Evolutionary conservation across 2,888 invertebrate genomes (phyloP).

Genomic region (Heliconius charithonia): DNA sequence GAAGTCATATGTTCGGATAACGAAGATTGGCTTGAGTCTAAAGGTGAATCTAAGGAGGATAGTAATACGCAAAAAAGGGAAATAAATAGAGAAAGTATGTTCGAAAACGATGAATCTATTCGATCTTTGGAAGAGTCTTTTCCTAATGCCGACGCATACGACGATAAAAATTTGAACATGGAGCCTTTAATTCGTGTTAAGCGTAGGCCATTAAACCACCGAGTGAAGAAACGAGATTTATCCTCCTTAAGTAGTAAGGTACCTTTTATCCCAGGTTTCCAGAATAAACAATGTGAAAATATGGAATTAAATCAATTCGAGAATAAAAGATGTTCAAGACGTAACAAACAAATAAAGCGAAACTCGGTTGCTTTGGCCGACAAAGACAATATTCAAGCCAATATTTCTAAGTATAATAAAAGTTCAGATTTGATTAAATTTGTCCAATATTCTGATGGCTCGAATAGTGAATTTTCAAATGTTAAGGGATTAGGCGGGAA

Average conservation of each 20-base stretch:
- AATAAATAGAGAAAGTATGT: slow-evolving; percentile 52
- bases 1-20: slow-evolving; percentile 49
- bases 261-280: slow-evolving; percentile 68
- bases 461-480: slow-evolving; percentile 70
- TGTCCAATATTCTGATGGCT: slow-evolving; percentile 63
- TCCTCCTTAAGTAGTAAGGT: slow-evolving; percentile 64
- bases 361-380: slow-evolving; percentile 30
- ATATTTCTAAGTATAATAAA: neutral
- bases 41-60: slow-evolving; percentile 20
- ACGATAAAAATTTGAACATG: slow-evolving; percentile 59
- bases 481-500: slow-evolving; percentile 73
- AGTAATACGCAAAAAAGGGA: slow-evolving; percentile 61
- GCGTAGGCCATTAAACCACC: slow-evolving; percentile 62
- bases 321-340: slow-evolving; percentile 69
- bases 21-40: slow-evolving; percentile 39
- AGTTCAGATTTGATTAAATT: slow-evolving; percentile 47
- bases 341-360: slow-evolving; percentile 39
- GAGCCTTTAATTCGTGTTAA: slow-evolving; percentile 73
- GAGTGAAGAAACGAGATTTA: slow-evolving; percentile 64
- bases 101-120: slow-evolving; percentile 60
- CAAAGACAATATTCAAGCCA: neutral
- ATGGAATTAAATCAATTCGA: slow-evolving; percentile 80
- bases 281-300: slow-evolving; percentile 74
- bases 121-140: slow-evolving; percentile 77
- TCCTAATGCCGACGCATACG: slow-evolving; percentile 63